A percentile compares a stretch with the other conserved stretches of the same genome.
phyloP scores from a whole-genome alignment of 2,113 vertebrate genomes.

The Ondatra zibethicus region DNA sequence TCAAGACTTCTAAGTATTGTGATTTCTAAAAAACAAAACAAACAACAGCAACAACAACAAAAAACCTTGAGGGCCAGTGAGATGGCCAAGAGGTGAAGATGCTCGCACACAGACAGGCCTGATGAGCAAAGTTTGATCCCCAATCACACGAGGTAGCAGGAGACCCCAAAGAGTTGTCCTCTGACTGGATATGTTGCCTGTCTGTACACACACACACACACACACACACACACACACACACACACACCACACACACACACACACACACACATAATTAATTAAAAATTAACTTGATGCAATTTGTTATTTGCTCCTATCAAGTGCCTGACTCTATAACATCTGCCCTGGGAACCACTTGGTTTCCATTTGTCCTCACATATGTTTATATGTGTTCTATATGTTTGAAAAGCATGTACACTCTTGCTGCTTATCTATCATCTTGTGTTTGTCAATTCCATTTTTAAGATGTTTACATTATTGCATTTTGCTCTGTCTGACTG shows the following conservation, averaged over 20 bases:
- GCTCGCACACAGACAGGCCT: not conserved
- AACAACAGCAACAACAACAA: not conserved
- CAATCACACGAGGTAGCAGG: not conserved
- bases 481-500: not conserved
- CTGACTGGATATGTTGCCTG: no score
- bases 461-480: not conserved
- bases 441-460: not conserved
- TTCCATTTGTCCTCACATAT: not conserved
- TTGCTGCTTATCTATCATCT: not conserved
- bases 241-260: no score
- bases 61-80: rapidly evolving
- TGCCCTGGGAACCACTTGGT: not conserved
- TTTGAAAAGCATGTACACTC: not conserved
- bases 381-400: not conserved
- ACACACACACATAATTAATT: not conserved
- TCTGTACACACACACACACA: not conserved
- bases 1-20: not conserved
- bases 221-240: no score
- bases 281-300: not conserved
- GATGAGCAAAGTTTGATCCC: not conserved
- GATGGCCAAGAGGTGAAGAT: not conserved
- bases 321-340: not conserved
- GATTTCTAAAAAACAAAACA: not conserved
- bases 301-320: not conserved
- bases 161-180: not conserved